Percentiles rank a stretch among this genome's conserved stretches.
Evolutionary conservation across 2,113 vertebrate species (phyloP).

Genomic region (Pantherophis guttatus): DNA sequence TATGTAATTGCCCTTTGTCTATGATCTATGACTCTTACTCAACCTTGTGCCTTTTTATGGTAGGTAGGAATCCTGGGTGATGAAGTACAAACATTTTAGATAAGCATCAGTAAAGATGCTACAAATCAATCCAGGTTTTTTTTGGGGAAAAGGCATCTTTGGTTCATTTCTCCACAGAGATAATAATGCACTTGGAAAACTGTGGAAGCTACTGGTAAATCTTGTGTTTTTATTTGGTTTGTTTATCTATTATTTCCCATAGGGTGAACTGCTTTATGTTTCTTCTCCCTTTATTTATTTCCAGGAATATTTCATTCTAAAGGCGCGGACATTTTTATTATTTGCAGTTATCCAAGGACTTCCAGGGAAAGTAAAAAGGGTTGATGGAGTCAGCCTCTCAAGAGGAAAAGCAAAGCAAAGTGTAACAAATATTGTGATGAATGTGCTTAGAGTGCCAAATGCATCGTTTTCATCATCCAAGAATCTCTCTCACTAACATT

Average conservation of each 20-base stretch:
- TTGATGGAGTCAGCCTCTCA: neutral
- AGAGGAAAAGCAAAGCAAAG: neutral
- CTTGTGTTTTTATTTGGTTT: constrained; percentile 23
- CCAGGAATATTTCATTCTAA: constrained; percentile 37
- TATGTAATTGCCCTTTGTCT: constrained; percentile 10
- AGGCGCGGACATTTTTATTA: constrained; percentile 32
- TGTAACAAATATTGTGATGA: neutral
- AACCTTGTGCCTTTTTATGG: neutral
- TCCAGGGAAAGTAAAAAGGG: neutral
- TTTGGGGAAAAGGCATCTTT: constrained; percentile 32
- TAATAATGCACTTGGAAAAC: constrained; percentile 26
- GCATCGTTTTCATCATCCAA: rapidly evolving
- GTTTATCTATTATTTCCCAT: constrained; percentile 15
- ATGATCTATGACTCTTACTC: neutral
- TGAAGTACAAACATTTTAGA: neutral
- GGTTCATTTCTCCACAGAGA: constrained; percentile 24
- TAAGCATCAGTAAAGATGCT: neutral
- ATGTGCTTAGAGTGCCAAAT: neutral
- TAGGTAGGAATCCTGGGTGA: neutral
- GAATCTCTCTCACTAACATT: neutral
- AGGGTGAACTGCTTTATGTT: constrained; percentile 28
- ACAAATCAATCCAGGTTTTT: constrained; percentile 28
- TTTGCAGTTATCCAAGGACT: constrained; percentile 28
- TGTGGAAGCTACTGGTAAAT: constrained; percentile 38
- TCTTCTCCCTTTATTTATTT: constrained; percentile 40